Evolutionary conservation across 1,140 invertebrate species (phyloP).

Genomic region (Ceratina japonica): DNA sequence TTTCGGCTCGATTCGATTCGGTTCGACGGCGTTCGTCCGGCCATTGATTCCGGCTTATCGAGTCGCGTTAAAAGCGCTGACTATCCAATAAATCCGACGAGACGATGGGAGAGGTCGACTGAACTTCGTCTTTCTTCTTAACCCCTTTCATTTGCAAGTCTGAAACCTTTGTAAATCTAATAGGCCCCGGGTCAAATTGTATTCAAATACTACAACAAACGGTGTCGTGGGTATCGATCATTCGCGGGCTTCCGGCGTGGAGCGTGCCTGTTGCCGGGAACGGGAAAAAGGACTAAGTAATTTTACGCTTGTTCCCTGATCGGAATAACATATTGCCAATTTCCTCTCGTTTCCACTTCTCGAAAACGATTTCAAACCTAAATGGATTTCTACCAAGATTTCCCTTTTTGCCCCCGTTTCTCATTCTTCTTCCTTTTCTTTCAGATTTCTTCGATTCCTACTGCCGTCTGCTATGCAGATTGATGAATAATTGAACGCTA

Average conservation of each 20-base stretch:
- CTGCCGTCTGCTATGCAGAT: too few relatives aligned
- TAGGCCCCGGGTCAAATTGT: slow-evolving; percentile 25
- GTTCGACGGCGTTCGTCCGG: slow-evolving; percentile 15
- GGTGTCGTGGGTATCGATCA: slow-evolving; percentile 1
- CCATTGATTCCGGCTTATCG: slow-evolving; percentile 39
- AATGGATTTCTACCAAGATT: too few relatives aligned
- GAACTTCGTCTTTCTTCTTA: slow-evolving; percentile 6
- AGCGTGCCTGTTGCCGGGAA: background rate
- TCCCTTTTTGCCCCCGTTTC: too few relatives aligned
- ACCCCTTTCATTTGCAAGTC: slow-evolving; percentile 42
- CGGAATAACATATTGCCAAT: too few relatives aligned
- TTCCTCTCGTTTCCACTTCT: too few relatives aligned
- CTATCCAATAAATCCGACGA: slow-evolving; percentile 39
- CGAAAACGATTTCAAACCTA: too few relatives aligned
- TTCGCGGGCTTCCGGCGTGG: background rate
- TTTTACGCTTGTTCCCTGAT: too few relatives aligned
- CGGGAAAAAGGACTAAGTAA: background rate
- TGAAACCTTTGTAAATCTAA: slow-evolving; percentile 45
- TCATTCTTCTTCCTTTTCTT: too few relatives aligned
- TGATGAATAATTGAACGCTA: too few relatives aligned
- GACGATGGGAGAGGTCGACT: background rate
- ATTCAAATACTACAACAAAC: background rate
- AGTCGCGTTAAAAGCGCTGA: slow-evolving; percentile 40
- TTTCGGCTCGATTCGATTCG: slow-evolving; percentile 45
- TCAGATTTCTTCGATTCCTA: too few relatives aligned